Base-by-base conservation (phyloP, 1,140 invertebrate species). In the Asobara japonica region DNA sequence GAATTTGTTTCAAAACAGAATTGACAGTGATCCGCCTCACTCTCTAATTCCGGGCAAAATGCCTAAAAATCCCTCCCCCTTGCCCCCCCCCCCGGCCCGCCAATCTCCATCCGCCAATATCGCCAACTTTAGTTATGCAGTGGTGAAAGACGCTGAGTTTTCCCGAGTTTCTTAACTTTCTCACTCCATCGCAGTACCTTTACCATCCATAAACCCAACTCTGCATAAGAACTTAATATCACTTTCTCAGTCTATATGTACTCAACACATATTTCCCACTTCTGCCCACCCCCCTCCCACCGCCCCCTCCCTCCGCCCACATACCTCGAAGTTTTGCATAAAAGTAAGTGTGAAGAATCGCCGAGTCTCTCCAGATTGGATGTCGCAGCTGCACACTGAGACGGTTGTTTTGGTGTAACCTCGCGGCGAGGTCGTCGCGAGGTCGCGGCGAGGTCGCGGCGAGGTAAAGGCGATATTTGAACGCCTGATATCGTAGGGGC, bases 171-270 rank as follows among this genome's bases (percentile, higher is more conserved):
- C 41, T 45, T 45, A 45, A 45, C 41, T 45, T 45, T 45, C 41
- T 45, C 41, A 45, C 41, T 45, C n/a, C 1, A 16, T 16, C 18
- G n/a, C 41, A 45, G 41, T 45, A 16, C 41, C 41, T 45, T 13
- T 45, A 16, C 41, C 41, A 45, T 45, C 41, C 41, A 45, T 45
- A 45, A 45, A 45, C 41, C 41, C 41, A 45, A n/a, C 41, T 45
- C 41, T 45, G 41, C 41, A 45, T 45, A 45, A 45, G 41, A 45
- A 45, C 41, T 45, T 45, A 45, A 45, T 45, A 45, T 45, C 41
- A 45, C 41, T 45, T 45, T 16, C 41, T 45, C 18, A 45, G 41
- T 45, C 41, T 45, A 45, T 45, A 45, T 45, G 41, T 45, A 45
- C 41, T 45, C 41, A 45, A 45, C 41, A 45, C 41, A 45, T 45